Evolutionary conservation across 2,888 invertebrate species (phyloP), one percentile per base, ranked within the genome.

Genomic region (Loripinus fragilis): DNA sequence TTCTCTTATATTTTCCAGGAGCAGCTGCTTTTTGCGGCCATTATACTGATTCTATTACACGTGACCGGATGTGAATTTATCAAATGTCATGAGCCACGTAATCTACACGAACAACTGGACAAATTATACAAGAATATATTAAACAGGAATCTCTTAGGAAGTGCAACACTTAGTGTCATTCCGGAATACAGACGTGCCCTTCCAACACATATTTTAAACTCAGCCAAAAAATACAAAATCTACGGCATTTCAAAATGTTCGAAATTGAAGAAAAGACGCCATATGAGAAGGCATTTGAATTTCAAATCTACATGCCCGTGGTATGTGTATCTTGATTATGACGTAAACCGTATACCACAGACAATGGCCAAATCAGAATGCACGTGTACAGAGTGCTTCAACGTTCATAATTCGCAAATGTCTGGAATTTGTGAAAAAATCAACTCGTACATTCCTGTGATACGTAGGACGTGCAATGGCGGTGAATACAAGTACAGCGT

Each of bases 401-500:
- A 60, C 20, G 60, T 60, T 8, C 30, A 28, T 2, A 33, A 60
- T 20, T 17, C 20, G 2, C 17, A 28, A 2, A 30, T 8, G 28
- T 30, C 60, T 3, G 60, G 60, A 5, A 60, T 33, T 17, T 60
- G 60, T 20, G 23, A 33, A 12, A 60, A 33, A 33, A 33, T 60
- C 15, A 17, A 33, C 2, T 60, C 60, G 1, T 60, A 20, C n/a
- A 33, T 60, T 10, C 60, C 60, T 2, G 60, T 60, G 2, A 60
- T 60, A 28, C 3, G 60, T 2, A 38, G 72, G 15, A 60, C 42
- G 7, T 30, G 45, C 38, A 33, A 30, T 1, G 35, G n/a, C 23
- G 65, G 42, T n/a, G 69, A 45, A 10, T 77, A 68, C 48, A 68
- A 38, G 23, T 77, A 77, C 42, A 23, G 35, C 8, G 69, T 73